Percentiles rank a stretch among this genome's conserved stretches.
Evolutionary conservation across 2,888 invertebrate genomes (phyloP).

Genomic region (Iphiclides podalirius): DNA sequence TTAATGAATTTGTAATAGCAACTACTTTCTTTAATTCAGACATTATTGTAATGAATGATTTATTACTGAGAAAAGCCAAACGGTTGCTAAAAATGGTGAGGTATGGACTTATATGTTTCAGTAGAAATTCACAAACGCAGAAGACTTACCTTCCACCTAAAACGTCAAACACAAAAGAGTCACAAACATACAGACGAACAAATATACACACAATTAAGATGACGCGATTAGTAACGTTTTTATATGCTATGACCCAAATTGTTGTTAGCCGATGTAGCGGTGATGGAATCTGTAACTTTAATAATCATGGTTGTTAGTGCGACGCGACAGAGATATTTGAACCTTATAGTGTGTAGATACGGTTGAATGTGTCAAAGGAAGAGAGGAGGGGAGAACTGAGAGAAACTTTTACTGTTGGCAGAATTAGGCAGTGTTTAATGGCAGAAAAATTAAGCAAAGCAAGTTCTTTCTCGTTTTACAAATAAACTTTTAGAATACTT

Average conservation of each 20-base stretch:
- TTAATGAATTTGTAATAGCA: too few species aligned
- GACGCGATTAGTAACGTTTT: slow-evolving; percentile 28
- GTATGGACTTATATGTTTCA: too few species aligned
- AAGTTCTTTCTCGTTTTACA: too few species aligned
- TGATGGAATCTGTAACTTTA: slow-evolving; percentile 25
- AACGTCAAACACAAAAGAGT: slow-evolving; percentile 3
- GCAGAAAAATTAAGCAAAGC: too few species aligned
- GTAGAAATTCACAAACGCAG: neutral
- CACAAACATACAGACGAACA: slow-evolving; percentile 30
- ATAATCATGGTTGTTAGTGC: slow-evolving; percentile 31
- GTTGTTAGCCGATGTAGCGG: slow-evolving; percentile 31
- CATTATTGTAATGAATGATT: too few species aligned
- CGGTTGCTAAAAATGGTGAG: too few species aligned
- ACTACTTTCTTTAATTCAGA: too few species aligned
- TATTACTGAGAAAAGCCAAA: too few species aligned
- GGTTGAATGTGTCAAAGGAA: neutral
- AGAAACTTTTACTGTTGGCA: too few species aligned
- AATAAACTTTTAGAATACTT: too few species aligned
- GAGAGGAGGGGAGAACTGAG: too few species aligned
- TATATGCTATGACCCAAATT: slow-evolving; percentile 53
- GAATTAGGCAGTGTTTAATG: too few species aligned
- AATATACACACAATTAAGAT: slow-evolving; percentile 21
- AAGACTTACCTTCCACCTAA: slow-evolving; percentile 15
- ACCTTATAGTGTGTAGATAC: slow-evolving; percentile 24
- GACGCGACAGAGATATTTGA: slow-evolving; percentile 24